These are phyloP conservation scores for Pectinophora gossypiella DNA, from an alignment of 1,140 invertebrate genomes.

Conservation along the genomic window DNA sequence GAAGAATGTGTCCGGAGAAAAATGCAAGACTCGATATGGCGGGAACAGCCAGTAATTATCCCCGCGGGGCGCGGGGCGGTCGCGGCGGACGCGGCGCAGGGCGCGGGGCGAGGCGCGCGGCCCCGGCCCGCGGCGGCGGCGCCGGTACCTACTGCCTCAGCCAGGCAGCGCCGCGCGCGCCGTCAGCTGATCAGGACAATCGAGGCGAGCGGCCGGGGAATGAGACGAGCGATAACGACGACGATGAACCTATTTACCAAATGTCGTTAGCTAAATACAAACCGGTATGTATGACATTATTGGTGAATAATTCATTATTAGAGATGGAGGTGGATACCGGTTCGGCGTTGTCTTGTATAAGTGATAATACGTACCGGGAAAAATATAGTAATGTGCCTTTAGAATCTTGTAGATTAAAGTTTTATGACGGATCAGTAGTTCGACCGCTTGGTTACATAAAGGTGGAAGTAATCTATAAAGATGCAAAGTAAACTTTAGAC, in stretches of 20 bases:
- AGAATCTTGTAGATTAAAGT: neutral
- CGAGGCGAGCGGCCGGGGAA: neutral
- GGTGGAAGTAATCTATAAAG: neutral
- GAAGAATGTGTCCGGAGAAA: constrained; percentile 1
- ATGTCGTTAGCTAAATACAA: constrained; percentile 4
- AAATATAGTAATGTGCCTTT: neutral
- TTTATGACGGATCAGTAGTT: constrained; percentile 3
- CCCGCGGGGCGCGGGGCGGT: neutral
- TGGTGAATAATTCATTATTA: neutral
- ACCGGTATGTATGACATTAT: constrained; percentile 7
- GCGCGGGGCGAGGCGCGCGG: no score
- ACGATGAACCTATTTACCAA: constrained; percentile 1
- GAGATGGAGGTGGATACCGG: constrained; percentile 8
- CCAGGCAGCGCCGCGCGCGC: neutral
- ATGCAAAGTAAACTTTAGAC: constrained; percentile 1
- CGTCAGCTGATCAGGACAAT: neutral
- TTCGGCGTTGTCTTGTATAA: constrained; percentile 10
- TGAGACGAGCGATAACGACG: neutral
- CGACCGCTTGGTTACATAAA: constrained; percentile 4
- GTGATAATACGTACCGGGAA: neutral
- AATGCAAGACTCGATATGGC: neutral
- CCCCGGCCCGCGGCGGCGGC: neutral
- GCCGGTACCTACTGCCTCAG: neutral
- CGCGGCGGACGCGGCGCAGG: neutral
- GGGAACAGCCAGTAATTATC: neutral